Evolutionary conservation across 2,888 invertebrate species (phyloP), one percentile per base, ranked within the genome.

Genomic region (Zele albiditarsus): DNA sequence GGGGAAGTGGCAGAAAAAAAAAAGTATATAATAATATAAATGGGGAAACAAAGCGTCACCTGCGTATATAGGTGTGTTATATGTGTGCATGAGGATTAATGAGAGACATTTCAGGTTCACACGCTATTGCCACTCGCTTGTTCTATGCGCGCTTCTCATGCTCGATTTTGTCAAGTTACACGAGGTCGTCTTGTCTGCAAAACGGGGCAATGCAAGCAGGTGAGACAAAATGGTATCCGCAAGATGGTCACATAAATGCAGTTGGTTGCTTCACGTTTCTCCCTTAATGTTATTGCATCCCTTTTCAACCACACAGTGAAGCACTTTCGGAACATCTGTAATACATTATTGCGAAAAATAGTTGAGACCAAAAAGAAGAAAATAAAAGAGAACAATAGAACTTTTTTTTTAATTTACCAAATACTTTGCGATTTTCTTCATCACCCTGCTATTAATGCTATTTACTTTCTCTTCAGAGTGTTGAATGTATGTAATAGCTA

Each of bases 11-110:
- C 2, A 8, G 38, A 38, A 38, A 20, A 53, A 65, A 65, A 65
- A 65, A 72, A 60, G 31, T 28, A 49, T 46, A 53, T 20, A 53
- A 53, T 53, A 53, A 20, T 53, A 25, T 31, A 38, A 66, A 66
- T 66, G 67, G 58, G 58, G 71, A 57, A 71, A 75, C 69, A 74
- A 67, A 75, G 67, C 65, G 71, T 71, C 66, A 63, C 33, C 38
- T 63, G 63, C 33, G 3, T 63, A 33, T 31, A 23, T 58, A 20
- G 28, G 28, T 27, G 31, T 62, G 14, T 60, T 60, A 38, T 33
- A 60, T 70, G 38, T 62, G 16, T 62, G 25, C 20, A 60, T 60
- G 16, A 14, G 28, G 25, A 60, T 63, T 28, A 31, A 63, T 62
- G 57, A 71, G 57, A 71, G 28, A 68, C 20, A 53, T 53, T 68